Evolutionary conservation across 1,140 invertebrate genomes (phyloP).

Genomic region (Drosophila equinoxialis): DNA sequence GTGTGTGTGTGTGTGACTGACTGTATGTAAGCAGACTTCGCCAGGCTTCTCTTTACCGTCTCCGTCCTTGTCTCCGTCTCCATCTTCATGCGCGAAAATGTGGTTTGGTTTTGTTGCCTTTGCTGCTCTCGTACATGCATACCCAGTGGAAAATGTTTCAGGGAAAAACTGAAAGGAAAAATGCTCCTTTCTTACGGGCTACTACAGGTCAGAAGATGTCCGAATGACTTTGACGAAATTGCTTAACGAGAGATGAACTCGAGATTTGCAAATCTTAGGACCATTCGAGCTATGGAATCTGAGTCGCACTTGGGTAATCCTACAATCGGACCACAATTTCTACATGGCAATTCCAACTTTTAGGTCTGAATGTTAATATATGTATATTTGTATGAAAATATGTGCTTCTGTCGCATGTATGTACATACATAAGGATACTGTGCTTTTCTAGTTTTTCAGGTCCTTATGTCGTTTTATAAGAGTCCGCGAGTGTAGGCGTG

Average conservation of each 20-base stretch:
- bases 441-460: slow-evolving; percentile 27
- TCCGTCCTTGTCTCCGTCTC: slow-evolving; percentile 46
- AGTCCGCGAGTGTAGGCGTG: not conserved
- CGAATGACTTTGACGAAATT: not conserved
- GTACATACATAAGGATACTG: slow-evolving; percentile 30
- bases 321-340: slow-evolving; percentile 28
- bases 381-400: slow-evolving; percentile 24
- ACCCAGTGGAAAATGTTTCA: slow-evolving; percentile 40
- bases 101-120: slow-evolving; percentile 40
- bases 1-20: slow-evolving; percentile 29
- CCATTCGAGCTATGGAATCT: too few relatives aligned
- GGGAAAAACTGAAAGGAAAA: not conserved
- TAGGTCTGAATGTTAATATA: slow-evolving; percentile 35
- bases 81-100: slow-evolving; percentile 65
- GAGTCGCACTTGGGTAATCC: too few relatives aligned
- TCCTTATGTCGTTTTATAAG: slow-evolving; percentile 36
- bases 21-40: slow-evolving; percentile 41
- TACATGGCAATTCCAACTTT: slow-evolving; percentile 20
- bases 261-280: too few relatives aligned
- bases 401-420: slow-evolving; percentile 32
- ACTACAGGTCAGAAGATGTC: not conserved
- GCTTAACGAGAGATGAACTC: not conserved
- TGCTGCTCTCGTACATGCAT: slow-evolving; percentile 26
- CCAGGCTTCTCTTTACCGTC: slow-evolving; percentile 44
- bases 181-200: not conserved